Evolutionary conservation across 1,140 invertebrate genomes (phyloP).

Genomic region (Euura lappo): DNA sequence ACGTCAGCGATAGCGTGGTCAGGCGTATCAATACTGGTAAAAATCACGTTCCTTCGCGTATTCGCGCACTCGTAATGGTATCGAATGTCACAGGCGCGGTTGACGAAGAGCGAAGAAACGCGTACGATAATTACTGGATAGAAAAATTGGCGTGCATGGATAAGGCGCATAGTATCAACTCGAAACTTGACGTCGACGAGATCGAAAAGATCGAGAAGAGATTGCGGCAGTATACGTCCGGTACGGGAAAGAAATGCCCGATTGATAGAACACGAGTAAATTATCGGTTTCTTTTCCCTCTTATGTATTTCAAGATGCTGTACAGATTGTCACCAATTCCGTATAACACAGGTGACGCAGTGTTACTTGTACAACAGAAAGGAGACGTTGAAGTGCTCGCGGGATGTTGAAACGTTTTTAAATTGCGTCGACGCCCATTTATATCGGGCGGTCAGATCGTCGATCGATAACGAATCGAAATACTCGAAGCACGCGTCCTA

Average conservation of each 20-base stretch:
- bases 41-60: background rate
- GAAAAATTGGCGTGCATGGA: conserved; percentile 25
- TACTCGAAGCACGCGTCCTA: conserved; percentile 10
- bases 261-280: background rate
- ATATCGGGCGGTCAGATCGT: conserved; percentile 12
- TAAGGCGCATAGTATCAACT: conserved; percentile 15
- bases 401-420: conserved; percentile 15
- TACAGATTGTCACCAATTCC: conserved; percentile 5
- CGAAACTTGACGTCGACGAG: conserved; percentile 23
- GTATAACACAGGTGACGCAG: conserved; percentile 15
- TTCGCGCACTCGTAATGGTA: too few species aligned
- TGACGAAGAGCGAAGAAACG: conserved; percentile 21
- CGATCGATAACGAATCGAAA: background rate
- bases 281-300: background rate
- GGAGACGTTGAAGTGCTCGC: conserved; percentile 10
- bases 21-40: conserved; percentile 21
- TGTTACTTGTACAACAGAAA: conserved; percentile 9
- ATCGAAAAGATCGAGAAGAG: conserved; percentile 17
- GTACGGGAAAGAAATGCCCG: conserved; percentile 10
- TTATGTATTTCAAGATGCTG: background rate
- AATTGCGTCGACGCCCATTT: conserved; percentile 16
- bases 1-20: conserved; percentile 17
- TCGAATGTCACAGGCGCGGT: conserved; percentile 12
- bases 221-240: conserved; percentile 2
- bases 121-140: conserved; percentile 29